Percentiles rank a stretch among this genome's conserved stretches.
Conservation (phyloP, 2,888 invertebrate genomes). For the Synergus gifuensis region DNA sequence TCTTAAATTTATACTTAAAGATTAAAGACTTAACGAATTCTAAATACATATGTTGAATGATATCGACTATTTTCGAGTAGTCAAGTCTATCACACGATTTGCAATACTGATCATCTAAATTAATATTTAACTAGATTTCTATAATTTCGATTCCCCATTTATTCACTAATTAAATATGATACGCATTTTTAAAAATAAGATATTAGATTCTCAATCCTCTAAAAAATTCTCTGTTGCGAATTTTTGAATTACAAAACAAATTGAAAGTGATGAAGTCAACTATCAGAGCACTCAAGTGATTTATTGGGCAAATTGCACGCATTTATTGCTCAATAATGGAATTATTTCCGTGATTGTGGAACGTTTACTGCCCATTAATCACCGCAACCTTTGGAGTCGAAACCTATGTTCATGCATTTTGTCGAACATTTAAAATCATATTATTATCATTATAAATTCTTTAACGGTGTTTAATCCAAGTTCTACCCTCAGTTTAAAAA, state of each 20-base stretch:
- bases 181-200: background rate
- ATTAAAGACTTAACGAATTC: constrained; percentile 13
- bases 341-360: constrained; percentile 15
- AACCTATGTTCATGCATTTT: constrained; percentile 7
- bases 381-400: background rate
- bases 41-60: constrained; percentile 25
- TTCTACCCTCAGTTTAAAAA: no score
- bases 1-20: constrained; percentile 9
- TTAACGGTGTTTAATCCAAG: no score
- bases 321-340: constrained; percentile 24
- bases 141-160: background rate
- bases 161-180: background rate
- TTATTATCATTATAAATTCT: background rate
- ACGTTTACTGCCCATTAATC: constrained; percentile 33
- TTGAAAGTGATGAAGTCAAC: background rate
- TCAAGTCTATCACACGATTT: constrained; percentile 27
- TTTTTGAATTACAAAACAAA: background rate
- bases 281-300: background rate
- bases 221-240: background rate
- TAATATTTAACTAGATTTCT: background rate
- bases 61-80: constrained; percentile 14
- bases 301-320: constrained; percentile 9
- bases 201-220: background rate
- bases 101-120: constrained; percentile 14
- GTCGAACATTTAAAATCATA: background rate